phyloP scores from a whole-genome alignment of 2,113 vertebrate species.

The Oreotrochilus melanogaster region DNA sequence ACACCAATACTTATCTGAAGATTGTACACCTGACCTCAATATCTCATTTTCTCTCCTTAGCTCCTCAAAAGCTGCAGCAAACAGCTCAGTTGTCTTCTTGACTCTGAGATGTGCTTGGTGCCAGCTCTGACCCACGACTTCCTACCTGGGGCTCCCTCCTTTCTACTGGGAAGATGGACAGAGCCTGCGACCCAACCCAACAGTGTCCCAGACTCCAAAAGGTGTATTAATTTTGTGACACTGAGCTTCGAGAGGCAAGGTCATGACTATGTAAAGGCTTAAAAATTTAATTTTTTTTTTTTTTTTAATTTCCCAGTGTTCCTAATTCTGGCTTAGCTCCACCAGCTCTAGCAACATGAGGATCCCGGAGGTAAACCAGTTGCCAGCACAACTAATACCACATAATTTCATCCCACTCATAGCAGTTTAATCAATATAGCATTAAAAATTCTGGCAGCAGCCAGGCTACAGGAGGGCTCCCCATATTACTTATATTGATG shows the following conservation, averaged over 20 bases:
- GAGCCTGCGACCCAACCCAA: neutral
- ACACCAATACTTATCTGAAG: accelerated
- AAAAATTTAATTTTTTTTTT: neutral
- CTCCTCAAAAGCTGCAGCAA: neutral
- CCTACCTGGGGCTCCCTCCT: neutral
- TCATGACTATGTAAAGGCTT: neutral
- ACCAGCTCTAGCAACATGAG: conserved; percentile 9
- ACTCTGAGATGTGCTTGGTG: neutral
- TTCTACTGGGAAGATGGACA: neutral
- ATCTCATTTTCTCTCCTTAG: neutral
- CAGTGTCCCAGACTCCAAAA: neutral
- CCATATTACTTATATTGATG: conserved; percentile 19
- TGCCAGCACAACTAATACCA: conserved; percentile 67
- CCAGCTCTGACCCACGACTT: neutral
- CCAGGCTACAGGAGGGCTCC: conserved; percentile 22
- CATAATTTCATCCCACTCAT: conserved; percentile 60
- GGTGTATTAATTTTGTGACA: neutral
- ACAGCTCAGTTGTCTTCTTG: neutral
- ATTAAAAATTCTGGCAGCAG: conserved; percentile 62
- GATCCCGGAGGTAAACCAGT: conserved; percentile 57
- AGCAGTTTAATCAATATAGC: conserved; percentile 67
- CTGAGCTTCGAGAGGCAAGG: conserved; percentile 14
- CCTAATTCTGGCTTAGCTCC: conserved; percentile 55
- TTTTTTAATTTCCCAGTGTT: conserved; percentile 37
- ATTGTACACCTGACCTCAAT: neutral